A percentile compares a stretch with the other conserved stretches of the same genome.
These are phyloP conservation scores for Heliconius nattereri DNA, from an alignment of 1,140 invertebrate genomes.

Conservation along the genomic window DNA sequence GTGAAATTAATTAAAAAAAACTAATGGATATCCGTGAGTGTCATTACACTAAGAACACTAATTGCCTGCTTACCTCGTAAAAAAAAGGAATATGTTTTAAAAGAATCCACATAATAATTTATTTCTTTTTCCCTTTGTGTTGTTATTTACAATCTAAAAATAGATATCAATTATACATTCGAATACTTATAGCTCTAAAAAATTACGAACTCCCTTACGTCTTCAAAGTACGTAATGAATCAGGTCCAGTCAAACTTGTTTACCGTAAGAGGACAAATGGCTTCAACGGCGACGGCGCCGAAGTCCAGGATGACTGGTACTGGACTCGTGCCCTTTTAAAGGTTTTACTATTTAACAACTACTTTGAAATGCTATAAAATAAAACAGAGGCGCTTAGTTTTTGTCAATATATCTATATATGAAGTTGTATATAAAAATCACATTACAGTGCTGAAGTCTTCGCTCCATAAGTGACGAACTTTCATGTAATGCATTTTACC, in stretches of 20 bases:
- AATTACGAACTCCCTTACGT: neutral
- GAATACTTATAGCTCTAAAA: neutral
- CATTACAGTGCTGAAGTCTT: too few species aligned
- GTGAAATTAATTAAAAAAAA: too few species aligned
- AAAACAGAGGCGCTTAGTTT: neutral
- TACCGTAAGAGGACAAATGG: conserved; percentile 65
- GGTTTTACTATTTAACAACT: neutral
- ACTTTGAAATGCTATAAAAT: neutral
- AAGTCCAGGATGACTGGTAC: conserved; percentile 48
- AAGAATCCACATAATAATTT: too few species aligned
- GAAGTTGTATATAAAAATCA: too few species aligned
- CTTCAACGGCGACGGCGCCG: conserved; percentile 43
- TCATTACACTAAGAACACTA: too few species aligned
- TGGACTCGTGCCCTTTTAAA: conserved; percentile 41
- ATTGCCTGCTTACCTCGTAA: too few species aligned
- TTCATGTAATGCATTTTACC: too few species aligned
- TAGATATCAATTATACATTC: neutral
- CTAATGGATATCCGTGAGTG: too few species aligned
- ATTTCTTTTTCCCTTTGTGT: neutral
- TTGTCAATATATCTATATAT: neutral
- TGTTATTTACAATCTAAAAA: neutral
- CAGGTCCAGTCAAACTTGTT: conserved; percentile 56
- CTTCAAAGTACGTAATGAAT: conserved; percentile 52
- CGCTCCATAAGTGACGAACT: too few species aligned
- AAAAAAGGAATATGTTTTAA: too few species aligned